These are phyloP conservation scores for Plectrocnemia conspersa DNA, from an alignment of 1,140 invertebrate species.

Conservation along the genomic window DNA sequence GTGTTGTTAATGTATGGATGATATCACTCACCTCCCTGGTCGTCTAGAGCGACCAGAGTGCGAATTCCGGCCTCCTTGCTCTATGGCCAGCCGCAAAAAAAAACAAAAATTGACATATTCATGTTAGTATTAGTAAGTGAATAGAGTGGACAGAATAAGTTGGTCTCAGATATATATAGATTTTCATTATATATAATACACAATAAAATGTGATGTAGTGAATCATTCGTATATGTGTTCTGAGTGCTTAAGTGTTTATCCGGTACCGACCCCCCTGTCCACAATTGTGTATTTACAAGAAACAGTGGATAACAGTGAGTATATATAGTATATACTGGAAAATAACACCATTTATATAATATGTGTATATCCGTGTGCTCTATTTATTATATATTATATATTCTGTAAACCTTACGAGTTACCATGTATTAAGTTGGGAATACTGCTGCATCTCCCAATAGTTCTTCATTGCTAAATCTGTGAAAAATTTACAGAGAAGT, in stretches of 20 bases:
- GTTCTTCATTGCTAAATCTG: constrained; percentile 15
- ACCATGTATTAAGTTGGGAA: constrained; percentile 24
- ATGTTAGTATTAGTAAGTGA: constrained; percentile 41
- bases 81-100: constrained; percentile 79
- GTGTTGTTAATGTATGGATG: constrained; percentile 41
- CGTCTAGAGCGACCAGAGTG: constrained; percentile 97
- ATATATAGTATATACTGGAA: no score
- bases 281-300: constrained; percentile 27
- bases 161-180: constrained; percentile 12
- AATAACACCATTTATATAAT: no score
- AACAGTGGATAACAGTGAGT: constrained; percentile 24
- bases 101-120: constrained; percentile 49
- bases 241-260: no score
- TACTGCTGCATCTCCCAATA: constrained; percentile 16
- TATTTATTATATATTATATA: constrained; percentile 20
- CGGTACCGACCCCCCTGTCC: constrained; percentile 24
- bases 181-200: background rate
- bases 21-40: constrained; percentile 96
- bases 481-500: constrained; percentile 16
- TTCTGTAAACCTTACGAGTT: constrained; percentile 12
- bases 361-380: constrained; percentile 19
- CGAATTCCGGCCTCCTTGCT: constrained; percentile 99
- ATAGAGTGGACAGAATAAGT: constrained; percentile 20
- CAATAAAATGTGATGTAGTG: background rate
- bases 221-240: background rate